Percentiles rank a stretch among this genome's conserved stretches.
phyloP scores from a whole-genome alignment of 2,888 invertebrate genomes.

The Acleris holmiana region DNA sequence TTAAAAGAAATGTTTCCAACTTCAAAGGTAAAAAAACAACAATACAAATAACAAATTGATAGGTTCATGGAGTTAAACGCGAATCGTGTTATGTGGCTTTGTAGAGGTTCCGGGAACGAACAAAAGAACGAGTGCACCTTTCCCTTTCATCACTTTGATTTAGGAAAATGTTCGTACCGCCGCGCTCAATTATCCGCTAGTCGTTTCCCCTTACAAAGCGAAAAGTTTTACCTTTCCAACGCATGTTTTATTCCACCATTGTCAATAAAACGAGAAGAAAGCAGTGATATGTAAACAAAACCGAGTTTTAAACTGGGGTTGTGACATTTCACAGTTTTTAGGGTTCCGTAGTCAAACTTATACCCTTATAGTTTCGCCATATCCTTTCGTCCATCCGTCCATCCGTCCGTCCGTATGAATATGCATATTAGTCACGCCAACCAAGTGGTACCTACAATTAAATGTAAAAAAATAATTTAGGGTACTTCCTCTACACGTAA shows the following conservation, averaged over 20 bases:
- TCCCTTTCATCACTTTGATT: slow-evolving; percentile 43
- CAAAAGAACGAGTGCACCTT: slow-evolving; percentile 41
- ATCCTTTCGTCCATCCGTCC: no score
- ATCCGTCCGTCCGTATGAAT: no score
- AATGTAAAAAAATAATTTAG: no score
- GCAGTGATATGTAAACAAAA: slow-evolving; percentile 1
- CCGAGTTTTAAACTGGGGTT: neutral
- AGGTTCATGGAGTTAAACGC: slow-evolving; percentile 29
- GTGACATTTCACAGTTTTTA: neutral
- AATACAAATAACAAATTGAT: slow-evolving; percentile 27
- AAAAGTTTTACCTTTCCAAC: slow-evolving; percentile 32
- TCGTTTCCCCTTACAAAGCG: slow-evolving; percentile 31
- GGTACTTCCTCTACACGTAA: no score
- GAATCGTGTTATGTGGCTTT: slow-evolving; percentile 33
- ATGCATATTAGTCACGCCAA: no score
- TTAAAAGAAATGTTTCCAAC: slow-evolving; percentile 17
- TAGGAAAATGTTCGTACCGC: slow-evolving; percentile 39
- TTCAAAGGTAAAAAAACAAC: slow-evolving; percentile 33
- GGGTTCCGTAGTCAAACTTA: no score
- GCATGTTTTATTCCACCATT: slow-evolving; percentile 33
- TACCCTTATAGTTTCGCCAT: no score
- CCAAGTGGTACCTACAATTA: no score
- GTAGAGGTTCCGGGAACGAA: slow-evolving; percentile 39
- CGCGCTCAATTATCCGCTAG: slow-evolving; percentile 21
- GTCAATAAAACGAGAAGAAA: slow-evolving; percentile 30